phyloP scores from a whole-genome alignment of 2,888 invertebrate species.

The Tyria jacobaeae region DNA sequence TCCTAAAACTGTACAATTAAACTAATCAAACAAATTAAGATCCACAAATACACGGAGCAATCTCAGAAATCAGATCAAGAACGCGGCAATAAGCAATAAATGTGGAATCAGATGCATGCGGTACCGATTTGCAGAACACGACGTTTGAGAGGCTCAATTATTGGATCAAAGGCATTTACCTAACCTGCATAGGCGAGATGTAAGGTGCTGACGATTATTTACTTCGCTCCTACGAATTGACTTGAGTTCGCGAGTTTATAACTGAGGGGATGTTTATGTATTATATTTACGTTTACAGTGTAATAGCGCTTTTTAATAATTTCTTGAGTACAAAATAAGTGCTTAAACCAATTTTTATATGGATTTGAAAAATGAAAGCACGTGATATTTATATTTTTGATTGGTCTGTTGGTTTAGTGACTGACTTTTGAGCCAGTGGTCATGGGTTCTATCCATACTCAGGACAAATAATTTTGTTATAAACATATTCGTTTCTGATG shows the following conservation, averaged over 20 bases:
- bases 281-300: no score
- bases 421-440: no score
- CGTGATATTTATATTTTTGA: no score
- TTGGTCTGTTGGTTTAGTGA: no score
- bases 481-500: no score
- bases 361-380: no score
- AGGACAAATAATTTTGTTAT: no score
- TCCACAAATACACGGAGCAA: constrained; percentile 10
- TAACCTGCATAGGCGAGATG: constrained; percentile 32
- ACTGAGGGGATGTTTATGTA: background rate
- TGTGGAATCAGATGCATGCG: constrained; percentile 31
- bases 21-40: constrained; percentile 19
- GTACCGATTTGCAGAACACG: constrained; percentile 26
- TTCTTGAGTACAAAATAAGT: no score
- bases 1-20: background rate
- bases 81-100: constrained; percentile 16
- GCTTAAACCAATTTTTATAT: no score
- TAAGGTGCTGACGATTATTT: constrained; percentile 31
- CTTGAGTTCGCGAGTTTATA: background rate
- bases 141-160: constrained; percentile 47
- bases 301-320: no score
- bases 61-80: constrained; percentile 15
- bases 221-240: constrained; percentile 36
- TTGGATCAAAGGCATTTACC: constrained; percentile 45
- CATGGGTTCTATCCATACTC: no score